Base-by-base conservation (phyloP, 2,113 vertebrate species). In the Numenius arquata region DNA sequence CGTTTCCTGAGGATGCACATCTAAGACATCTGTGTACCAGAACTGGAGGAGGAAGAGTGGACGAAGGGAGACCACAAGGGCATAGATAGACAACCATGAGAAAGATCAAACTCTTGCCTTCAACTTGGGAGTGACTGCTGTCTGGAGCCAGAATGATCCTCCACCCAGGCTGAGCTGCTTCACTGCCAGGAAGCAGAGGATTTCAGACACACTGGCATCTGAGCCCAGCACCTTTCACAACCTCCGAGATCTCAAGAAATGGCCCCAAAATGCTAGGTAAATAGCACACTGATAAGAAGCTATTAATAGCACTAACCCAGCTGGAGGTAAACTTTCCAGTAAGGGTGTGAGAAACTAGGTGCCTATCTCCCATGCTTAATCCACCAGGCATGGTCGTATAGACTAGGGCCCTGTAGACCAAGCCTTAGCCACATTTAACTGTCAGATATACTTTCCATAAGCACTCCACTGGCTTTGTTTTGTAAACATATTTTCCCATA, bases 161-260 rank as follows among this genome's bases (percentile, higher is more conserved):
- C 72, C 61, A 73, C 16, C 18, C 52, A 61, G 30, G 55, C 47
- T 30, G 40, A 73, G 36, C 50, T 70, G 38, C 55, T 74, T 55
- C 55, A 45, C 32, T 45, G 55, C 45, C 55, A 59, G 73, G 43
- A 82, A 48, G n/a, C 30, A 65, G 50, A 75, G 56, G 40, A 45
- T 48, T n/a, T 78, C 38, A 32, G 66, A 16, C 45, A 45, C 0
- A 1, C 30, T 77, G 38, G 25, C 48, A 77, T 36, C 43, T 0
- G 3, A 77, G 71, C 27, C 34, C 8, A 47, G 47, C 65, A 85
- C 66, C 27, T 81, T 76, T 73, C 55, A 74, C 40, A 79, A 18
- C 27, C 62, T 66, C 36, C 15, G 22, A 84, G 68, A 84, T 56
- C 47, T 84, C 56, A 61, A 86, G 72, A 75, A 89, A 62, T 10